Conservation (phyloP, 2,797 vertebrate species). For the Cottoperca gobio region DNA sequence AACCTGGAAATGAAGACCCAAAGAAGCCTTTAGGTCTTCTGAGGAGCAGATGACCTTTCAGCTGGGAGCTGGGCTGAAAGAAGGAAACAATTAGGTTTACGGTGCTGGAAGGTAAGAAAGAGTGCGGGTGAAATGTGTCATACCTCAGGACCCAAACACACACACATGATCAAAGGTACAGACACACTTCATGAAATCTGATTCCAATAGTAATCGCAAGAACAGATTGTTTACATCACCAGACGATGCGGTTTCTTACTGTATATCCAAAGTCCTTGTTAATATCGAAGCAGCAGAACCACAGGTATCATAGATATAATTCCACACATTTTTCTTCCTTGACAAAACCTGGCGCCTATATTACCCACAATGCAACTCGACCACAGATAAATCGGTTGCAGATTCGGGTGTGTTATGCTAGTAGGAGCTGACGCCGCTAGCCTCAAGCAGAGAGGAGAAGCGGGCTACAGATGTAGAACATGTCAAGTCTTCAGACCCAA, state of each 20-base stretch:
- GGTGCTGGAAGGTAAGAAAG: conserved; percentile 45
- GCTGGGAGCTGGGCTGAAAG: conserved; percentile 42
- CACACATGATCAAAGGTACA: conserved; percentile 25
- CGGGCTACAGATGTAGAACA: no score
- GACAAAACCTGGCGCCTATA: background rate
- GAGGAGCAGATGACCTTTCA: conserved; percentile 63
- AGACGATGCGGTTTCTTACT: background rate
- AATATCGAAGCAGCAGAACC: no score
- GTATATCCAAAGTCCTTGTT: background rate
- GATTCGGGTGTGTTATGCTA: no score
- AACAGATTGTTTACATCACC: conserved; percentile 14
- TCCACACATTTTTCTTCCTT: background rate
- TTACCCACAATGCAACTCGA: background rate
- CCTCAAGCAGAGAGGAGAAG: background rate
- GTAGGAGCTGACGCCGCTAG: background rate
- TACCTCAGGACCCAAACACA: conserved; percentile 49
- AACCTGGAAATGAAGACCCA: conserved; percentile 45
- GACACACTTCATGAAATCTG: conserved; percentile 22
- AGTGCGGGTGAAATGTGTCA: conserved; percentile 55
- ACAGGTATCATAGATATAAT: background rate
- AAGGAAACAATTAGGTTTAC: no score
- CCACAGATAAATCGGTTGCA: background rate
- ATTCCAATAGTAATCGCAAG: conserved; percentile 8
- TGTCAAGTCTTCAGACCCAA: background rate
- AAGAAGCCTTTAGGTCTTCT: conserved; percentile 37